Percentiles rank a stretch among this genome's conserved stretches.
Evolutionary conservation across 2,797 vertebrate species (phyloP).

Genomic region (Brotula barbata): DNA sequence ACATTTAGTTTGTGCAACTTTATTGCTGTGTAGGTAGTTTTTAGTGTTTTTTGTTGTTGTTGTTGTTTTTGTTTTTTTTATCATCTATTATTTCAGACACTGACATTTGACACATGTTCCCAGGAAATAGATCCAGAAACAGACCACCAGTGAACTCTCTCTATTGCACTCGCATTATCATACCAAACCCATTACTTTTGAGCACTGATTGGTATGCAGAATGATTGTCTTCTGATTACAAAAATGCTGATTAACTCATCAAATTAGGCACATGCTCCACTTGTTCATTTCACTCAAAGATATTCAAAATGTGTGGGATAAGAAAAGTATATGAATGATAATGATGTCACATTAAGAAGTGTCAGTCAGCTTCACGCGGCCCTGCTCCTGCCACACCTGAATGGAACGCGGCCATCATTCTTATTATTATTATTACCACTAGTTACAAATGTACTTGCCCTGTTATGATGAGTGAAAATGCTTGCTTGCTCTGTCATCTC

Average conservation of each 20-base stretch:
- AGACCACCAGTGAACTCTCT: slow-evolving; percentile 5
- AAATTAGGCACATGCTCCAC: too few relatives aligned
- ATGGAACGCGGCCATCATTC: too few relatives aligned
- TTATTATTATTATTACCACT: too few relatives aligned
- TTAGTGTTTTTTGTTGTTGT: too few relatives aligned
- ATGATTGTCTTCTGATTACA: neutral
- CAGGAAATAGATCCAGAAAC: slow-evolving; percentile 8
- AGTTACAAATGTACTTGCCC: neutral
- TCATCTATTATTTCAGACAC: too few relatives aligned
- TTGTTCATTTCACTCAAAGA: neutral
- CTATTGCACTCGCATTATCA: slow-evolving; percentile 47
- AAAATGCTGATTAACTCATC: slow-evolving; percentile 3
- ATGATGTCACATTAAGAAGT: too few relatives aligned
- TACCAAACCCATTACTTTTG: too few relatives aligned
- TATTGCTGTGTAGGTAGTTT: slow-evolving; percentile 49
- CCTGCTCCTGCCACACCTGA: neutral
- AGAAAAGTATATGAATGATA: too few relatives aligned
- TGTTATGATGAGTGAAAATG: slow-evolving; percentile 17
- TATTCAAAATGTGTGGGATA: neutral
- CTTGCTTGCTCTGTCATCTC: neutral
- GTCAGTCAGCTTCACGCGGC: too few relatives aligned
- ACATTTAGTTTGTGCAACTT: slow-evolving; percentile 27
- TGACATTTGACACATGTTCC: too few relatives aligned
- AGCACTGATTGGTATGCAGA: slow-evolving; percentile 38
- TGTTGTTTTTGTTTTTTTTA: too few relatives aligned